phyloP scores from a whole-genome alignment of 2,113 vertebrate genomes.

The Crypturellus undulatus region DNA sequence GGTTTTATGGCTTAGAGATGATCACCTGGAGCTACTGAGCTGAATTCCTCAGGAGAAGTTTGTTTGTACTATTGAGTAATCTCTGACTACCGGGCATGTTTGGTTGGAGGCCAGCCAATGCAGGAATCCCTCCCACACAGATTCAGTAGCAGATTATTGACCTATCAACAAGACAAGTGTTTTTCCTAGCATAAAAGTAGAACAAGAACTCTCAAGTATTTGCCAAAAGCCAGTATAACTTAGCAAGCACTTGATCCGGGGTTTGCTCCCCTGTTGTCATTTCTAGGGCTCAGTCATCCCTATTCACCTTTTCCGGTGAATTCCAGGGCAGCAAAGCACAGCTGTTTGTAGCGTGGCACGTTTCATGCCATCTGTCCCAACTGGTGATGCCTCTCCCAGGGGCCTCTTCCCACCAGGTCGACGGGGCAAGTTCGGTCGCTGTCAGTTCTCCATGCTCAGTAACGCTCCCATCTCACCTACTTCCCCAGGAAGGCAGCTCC shows the following conservation, averaged over 20 bases:
- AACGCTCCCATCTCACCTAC: background rate
- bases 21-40: background rate
- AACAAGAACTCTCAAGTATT: background rate
- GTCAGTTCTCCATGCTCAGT: background rate
- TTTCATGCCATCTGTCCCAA: background rate
- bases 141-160: background rate
- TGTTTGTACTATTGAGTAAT: background rate
- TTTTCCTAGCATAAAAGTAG: background rate
- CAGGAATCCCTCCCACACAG: background rate
- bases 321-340: background rate
- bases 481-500: background rate
- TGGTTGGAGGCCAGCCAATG: background rate
- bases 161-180: background rate
- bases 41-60: background rate
- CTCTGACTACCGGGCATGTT: fast-evolving
- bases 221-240: background rate
- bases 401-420: background rate
- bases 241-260: fast-evolving
- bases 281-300: background rate
- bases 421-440: background rate
- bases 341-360: background rate
- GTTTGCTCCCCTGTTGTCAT: background rate
- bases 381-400: background rate
- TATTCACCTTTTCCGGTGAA: background rate
- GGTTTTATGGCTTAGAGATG: background rate